These are phyloP conservation scores for Xestobium rufovillosum DNA, from an alignment of 2,888 invertebrate species.

Conservation along the genomic window DNA sequence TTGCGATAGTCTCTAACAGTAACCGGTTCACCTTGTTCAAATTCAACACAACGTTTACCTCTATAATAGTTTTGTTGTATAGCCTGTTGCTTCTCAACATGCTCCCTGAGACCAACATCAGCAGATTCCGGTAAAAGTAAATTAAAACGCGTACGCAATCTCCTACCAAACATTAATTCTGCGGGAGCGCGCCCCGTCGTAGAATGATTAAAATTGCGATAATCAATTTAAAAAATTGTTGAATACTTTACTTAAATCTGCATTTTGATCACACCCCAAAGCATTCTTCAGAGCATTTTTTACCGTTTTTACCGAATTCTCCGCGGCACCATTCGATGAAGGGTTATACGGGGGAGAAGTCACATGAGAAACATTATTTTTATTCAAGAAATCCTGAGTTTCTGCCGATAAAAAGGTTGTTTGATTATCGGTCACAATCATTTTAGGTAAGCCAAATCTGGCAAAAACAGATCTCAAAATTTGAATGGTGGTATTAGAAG, in stretches of 20 bases:
- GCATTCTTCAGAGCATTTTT: conserved; percentile 20
- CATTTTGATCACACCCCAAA: conserved; percentile 9
- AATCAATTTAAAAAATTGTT: conserved; percentile 19
- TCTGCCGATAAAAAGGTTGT: conserved; percentile 18
- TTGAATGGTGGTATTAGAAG: conserved; percentile 12
- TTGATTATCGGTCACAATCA: conserved; percentile 22
- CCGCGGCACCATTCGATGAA: conserved; percentile 22
- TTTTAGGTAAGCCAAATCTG: no score
- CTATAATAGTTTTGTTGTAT: conserved; percentile 14
- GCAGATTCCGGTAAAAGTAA: conserved; percentile 5
- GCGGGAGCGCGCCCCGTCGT: conserved; percentile 16
- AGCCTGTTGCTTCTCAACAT: conserved; percentile 10
- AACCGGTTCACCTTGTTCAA: conserved; percentile 14
- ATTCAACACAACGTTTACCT: conserved; percentile 8
- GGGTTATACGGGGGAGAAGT: conserved; percentile 17
- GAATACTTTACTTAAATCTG: conserved; percentile 15
- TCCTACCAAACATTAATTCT: conserved; percentile 16
- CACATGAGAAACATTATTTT: conserved; percentile 18
- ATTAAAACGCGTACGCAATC: conserved; percentile 10
- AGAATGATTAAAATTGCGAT: conserved; percentile 17
- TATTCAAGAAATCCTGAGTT: conserved; percentile 17
- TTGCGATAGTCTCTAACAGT: conserved; percentile 17
- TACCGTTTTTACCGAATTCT: conserved; percentile 21
- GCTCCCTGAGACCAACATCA: conserved; percentile 5
- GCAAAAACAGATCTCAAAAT: conserved; percentile 17